Conservation (phyloP, 2,113 vertebrate genomes). For the Indicator maculatus region DNA sequence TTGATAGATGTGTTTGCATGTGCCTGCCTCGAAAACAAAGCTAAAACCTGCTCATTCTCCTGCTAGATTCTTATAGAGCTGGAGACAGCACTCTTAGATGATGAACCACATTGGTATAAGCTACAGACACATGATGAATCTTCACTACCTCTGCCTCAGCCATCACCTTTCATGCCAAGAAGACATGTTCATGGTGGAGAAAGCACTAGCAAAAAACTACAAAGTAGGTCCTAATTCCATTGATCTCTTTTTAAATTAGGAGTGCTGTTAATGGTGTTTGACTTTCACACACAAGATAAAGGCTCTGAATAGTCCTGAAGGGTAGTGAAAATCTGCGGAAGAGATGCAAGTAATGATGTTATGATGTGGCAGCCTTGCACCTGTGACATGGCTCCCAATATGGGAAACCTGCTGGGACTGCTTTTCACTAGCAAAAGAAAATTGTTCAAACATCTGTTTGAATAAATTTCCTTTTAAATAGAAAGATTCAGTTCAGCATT, state of each 20-base stretch:
- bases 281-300: not conserved
- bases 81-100: conserved; percentile 94
- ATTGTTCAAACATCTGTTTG: not conserved
- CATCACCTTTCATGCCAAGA: conserved; percentile 95
- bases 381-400: not conserved
- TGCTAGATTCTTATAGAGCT: conserved; percentile 94
- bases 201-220: conserved; percentile 94
- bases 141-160: conserved; percentile 97
- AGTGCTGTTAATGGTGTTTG: not conserved
- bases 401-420: not conserved
- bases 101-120: conserved; percentile 97
- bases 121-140: conserved; percentile 95
- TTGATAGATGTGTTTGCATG: not conserved
- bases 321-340: not conserved
- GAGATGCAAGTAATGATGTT: not conserved
- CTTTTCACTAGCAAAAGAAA: not conserved
- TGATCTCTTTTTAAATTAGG: not conserved
- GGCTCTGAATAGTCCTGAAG: not conserved
- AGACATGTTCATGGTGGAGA: conserved; percentile 90
- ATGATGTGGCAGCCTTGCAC: not conserved
- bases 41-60: conserved; percentile 36
- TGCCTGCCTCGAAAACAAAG: not conserved
- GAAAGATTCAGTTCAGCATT: not conserved
- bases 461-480: not conserved
- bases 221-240: conserved; percentile 84